Conservation (phyloP, 1,140 invertebrate species). For the Riptortus pedestris region DNA sequence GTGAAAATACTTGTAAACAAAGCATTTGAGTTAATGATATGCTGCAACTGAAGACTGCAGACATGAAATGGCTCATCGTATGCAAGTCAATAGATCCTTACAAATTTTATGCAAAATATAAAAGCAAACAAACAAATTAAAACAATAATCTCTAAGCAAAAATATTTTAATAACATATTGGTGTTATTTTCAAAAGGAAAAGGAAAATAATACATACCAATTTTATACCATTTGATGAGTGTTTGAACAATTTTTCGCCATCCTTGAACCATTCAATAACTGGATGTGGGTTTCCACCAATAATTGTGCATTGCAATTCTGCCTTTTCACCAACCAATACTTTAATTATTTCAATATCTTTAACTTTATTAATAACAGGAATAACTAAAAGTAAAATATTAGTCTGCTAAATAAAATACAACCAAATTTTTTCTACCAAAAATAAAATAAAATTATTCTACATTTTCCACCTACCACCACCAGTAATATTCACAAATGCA, state of each 20-base stretch:
- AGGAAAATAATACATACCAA: too few relatives aligned
- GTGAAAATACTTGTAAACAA: too few relatives aligned
- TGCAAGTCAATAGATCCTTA: too few relatives aligned
- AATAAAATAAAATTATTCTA: background rate
- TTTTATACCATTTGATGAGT: background rate
- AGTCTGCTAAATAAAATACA: background rate
- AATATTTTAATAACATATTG: too few relatives aligned
- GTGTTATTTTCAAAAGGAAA: too few relatives aligned
- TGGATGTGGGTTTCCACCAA: constrained; percentile 26
- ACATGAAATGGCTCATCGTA: too few relatives aligned
- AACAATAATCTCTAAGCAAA: too few relatives aligned
- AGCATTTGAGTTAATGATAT: too few relatives aligned
- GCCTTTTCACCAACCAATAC: constrained; percentile 20
- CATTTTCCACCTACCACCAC: constrained; percentile 27
- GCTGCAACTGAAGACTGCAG: too few relatives aligned
- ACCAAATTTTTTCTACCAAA: background rate
- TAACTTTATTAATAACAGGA: background rate
- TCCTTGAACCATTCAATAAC: constrained; percentile 28
- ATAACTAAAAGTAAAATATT: constrained; percentile 2
- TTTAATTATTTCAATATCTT: constrained; percentile 4
- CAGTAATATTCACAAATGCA: constrained; percentile 26
- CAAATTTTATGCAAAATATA: too few relatives aligned
- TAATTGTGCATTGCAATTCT: constrained; percentile 22
- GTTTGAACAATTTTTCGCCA: background rate
- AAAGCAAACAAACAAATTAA: too few relatives aligned